Evolutionary conservation across 2,797 vertebrate genomes (phyloP).

Genomic region (Melanogrammus aeglefinus): DNA sequence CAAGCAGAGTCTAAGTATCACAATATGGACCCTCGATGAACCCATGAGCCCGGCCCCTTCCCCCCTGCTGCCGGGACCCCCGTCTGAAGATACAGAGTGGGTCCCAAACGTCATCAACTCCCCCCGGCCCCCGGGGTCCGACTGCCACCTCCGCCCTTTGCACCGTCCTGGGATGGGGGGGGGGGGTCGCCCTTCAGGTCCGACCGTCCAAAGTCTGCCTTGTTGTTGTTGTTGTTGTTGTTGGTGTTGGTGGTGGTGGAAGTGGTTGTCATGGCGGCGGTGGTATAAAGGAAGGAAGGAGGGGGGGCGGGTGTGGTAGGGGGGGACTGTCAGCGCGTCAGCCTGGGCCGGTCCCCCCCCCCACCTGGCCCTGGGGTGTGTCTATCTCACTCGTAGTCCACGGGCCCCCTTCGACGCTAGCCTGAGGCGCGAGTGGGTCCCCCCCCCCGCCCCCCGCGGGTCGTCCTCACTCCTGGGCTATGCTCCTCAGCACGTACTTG

Average conservation of each 20-base stretch:
- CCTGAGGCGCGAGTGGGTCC: not conserved
- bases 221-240: not conserved
- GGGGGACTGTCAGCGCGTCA: not conserved
- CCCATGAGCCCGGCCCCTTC: slow-evolving; percentile 73
- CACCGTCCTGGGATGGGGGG: slow-evolving; percentile 30
- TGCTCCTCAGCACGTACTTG: slow-evolving; percentile 95
- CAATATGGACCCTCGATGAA: slow-evolving; percentile 40
- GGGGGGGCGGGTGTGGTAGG: slow-evolving; percentile 33
- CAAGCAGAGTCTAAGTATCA: not conserved
- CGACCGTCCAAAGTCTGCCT: slow-evolving; percentile 52
- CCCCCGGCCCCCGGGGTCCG: slow-evolving; percentile 32
- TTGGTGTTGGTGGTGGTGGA: not conserved
- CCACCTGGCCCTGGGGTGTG: not conserved
- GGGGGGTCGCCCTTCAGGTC: slow-evolving; percentile 45
- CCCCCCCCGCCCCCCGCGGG: too few species aligned
- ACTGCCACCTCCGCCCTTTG: slow-evolving; percentile 41
- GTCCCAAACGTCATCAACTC: slow-evolving; percentile 54
- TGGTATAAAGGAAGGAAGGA: slow-evolving; percentile 37
- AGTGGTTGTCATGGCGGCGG: slow-evolving; percentile 45
- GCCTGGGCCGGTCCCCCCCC: not conserved
- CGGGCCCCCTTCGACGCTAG: not conserved
- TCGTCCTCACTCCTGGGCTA: slow-evolving; percentile 89
- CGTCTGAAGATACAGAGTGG: slow-evolving; percentile 61
- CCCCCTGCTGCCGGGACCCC: slow-evolving; percentile 57
- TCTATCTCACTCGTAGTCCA: not conserved